Evolutionary conservation across 1,140 invertebrate species (phyloP).

Genomic region (Ceratosolen fusciceps): DNA sequence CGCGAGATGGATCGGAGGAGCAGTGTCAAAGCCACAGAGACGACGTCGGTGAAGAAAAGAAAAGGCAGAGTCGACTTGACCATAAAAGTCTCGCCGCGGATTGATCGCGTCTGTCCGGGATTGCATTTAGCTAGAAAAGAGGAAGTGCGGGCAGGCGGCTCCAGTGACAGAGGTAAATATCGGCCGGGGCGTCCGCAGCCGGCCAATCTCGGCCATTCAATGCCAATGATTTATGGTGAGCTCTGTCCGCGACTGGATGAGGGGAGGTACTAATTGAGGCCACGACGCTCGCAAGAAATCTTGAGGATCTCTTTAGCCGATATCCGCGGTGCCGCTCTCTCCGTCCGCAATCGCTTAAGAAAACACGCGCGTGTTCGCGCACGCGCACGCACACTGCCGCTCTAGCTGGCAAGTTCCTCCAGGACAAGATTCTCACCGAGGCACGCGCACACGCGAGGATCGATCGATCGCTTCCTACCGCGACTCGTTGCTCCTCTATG

Average conservation of each 20-base stretch:
- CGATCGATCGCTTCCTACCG: background rate
- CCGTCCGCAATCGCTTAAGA: conserved; percentile 26
- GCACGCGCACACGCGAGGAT: background rate
- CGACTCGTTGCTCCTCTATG: background rate
- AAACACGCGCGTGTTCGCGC: conserved; percentile 34
- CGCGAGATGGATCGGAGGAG: background rate
- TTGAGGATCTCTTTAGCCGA: background rate
- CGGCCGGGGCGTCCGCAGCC: conserved; percentile 1
- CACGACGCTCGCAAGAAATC: conserved; percentile 52
- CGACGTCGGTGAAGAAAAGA: background rate
- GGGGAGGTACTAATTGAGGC: conserved; percentile 54
- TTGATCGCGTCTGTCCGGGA: background rate
- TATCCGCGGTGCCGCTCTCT: conserved; percentile 23
- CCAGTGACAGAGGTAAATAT: background rate
- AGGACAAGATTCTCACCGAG: conserved; percentile 5
- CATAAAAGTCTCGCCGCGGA: conserved; percentile 27
- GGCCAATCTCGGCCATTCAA: conserved; percentile 55
- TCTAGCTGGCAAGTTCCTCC: background rate
- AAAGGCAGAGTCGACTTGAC: conserved; percentile 15
- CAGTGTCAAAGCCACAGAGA: conserved; percentile 7
- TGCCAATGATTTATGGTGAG: conserved; percentile 64
- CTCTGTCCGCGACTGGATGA: background rate
- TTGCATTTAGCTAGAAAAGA: background rate
- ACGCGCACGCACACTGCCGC: conserved; percentile 1
- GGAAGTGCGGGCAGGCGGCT: background rate